These are phyloP conservation scores for Falcunculus frontatus DNA, from an alignment of 2,113 vertebrate genomes.

Conservation along the genomic window DNA sequence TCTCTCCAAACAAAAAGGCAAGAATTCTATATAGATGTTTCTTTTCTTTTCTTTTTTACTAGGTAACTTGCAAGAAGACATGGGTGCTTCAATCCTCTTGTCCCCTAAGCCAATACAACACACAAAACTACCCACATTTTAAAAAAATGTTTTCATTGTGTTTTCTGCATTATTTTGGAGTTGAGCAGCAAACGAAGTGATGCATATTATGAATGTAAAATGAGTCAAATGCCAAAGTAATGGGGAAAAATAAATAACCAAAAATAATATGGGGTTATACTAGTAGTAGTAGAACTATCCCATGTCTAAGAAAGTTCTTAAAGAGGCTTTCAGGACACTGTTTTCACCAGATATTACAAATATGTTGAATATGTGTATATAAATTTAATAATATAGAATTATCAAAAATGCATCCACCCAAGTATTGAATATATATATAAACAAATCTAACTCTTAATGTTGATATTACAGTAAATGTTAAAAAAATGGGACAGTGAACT, in stretches of 20 bases:
- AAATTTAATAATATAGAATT: neutral
- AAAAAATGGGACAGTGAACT: neutral
- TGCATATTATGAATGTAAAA: neutral
- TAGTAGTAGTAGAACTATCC: neutral
- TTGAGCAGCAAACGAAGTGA: neutral
- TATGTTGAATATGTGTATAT: neutral
- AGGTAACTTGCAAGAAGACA: neutral
- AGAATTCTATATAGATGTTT: conserved; percentile 24
- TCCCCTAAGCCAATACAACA: neutral
- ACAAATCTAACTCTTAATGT: neutral
- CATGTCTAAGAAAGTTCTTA: neutral
- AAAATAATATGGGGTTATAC: neutral
- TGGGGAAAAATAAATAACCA: neutral
- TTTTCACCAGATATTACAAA: neutral
- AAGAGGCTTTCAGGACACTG: neutral
- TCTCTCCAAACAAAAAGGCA: conserved; percentile 72
- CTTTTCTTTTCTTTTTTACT: neutral
- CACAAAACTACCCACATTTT: neutral
- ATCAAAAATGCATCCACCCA: neutral
- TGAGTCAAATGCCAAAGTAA: neutral
- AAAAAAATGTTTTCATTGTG: neutral
- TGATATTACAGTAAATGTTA: neutral
- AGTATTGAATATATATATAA: neutral
- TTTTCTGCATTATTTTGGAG: neutral
- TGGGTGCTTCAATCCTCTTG: neutral